Conservation (phyloP, 2,797 vertebrate species). For the Neomorphus geoffroyi region DNA sequence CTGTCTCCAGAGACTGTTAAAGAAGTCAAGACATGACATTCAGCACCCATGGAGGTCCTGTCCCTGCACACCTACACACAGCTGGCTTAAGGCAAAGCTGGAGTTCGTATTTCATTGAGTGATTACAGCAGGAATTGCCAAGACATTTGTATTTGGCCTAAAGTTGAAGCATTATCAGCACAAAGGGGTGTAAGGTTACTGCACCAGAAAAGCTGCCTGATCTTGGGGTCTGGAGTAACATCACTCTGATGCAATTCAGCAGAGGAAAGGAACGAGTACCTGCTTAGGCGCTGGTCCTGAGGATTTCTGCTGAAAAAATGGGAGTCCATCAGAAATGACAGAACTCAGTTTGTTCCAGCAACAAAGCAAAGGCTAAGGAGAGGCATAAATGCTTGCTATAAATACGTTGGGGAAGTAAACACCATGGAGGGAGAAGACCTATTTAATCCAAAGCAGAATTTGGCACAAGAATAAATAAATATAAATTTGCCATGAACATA, state of each 20-base stretch:
- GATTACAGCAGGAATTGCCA: no score
- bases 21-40: not conserved
- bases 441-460: slow-evolving; percentile 20
- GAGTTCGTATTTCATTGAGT: no score
- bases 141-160: no score
- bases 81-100: not conserved
- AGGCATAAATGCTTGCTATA: not conserved
- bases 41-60: not conserved
- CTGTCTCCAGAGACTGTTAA: not conserved
- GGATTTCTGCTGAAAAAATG: not conserved
- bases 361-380: not conserved
- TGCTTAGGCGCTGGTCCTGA: not conserved
- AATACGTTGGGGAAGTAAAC: not conserved
- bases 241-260: no score
- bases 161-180: no score
- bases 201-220: no score
- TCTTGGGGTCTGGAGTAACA: no score
- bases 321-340: not conserved
- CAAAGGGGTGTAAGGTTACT: no score
- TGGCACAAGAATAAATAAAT: slow-evolving; percentile 45
- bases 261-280: no score
- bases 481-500: not conserved
- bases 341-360: not conserved
- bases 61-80: not conserved
- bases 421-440: not conserved